Conservation (phyloP, 2,888 invertebrate species). For the Thera britannica region DNA sequence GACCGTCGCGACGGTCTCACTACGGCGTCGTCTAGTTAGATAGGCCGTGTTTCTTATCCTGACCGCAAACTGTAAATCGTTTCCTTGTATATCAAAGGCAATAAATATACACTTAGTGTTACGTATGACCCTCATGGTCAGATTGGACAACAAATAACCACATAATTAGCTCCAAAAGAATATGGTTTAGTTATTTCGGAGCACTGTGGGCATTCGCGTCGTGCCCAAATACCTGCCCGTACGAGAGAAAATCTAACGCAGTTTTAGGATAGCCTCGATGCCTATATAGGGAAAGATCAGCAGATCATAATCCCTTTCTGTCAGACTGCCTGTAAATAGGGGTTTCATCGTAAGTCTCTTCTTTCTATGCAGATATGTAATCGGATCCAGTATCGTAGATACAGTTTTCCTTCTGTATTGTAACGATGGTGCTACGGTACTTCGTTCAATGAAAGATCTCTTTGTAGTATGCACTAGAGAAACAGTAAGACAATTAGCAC, state of each 20-base stretch:
- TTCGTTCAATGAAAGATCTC: conserved; percentile 25
- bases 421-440: not conserved
- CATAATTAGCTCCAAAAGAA: not conserved
- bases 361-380: no score
- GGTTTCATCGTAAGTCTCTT: no score
- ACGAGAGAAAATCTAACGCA: no score
- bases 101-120: not conserved
- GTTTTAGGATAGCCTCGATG: no score
- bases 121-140: not conserved
- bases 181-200: not conserved
- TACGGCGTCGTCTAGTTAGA: no score
- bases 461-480: conserved; percentile 26
- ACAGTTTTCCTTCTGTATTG: not conserved
- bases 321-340: no score
- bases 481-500: conserved; percentile 38
- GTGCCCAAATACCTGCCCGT: no score
- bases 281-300: no score
- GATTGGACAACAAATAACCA: not conserved
- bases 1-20: no score
- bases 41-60: not conserved
- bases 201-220: no score
- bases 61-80: not conserved
- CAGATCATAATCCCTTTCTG: no score
- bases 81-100: not conserved
- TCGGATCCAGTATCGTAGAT: not conserved